phyloP scores from a whole-genome alignment of 2,113 vertebrate species.

The Puma concolor region DNA sequence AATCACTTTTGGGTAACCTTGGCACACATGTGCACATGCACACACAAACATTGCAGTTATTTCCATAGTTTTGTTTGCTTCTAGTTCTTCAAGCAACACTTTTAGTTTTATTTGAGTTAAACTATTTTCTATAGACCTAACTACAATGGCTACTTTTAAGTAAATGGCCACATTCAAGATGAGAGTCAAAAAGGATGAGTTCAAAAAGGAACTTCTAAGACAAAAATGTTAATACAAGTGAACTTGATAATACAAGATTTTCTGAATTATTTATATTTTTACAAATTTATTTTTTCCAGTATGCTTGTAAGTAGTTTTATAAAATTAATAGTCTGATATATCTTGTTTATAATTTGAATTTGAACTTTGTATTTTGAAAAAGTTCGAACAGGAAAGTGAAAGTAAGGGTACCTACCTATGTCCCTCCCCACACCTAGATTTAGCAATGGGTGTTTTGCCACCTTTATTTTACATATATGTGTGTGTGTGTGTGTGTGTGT shows the following conservation, averaged over 20 bases:
- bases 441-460: not conserved
- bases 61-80: not conserved
- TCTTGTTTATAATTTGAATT: conserved; percentile 1
- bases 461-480: not conserved
- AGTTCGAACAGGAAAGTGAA: not conserved
- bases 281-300: not conserved
- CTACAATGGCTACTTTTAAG: not conserved
- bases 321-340: not conserved
- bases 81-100: not conserved
- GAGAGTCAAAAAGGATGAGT: not conserved
- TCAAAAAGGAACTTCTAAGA: not conserved
- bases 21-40: not conserved
- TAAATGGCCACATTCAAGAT: not conserved
- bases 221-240: not conserved
- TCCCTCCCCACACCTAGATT: not conserved
- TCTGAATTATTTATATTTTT: not conserved
- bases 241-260: not conserved
- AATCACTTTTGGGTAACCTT: not conserved
- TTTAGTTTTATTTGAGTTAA: conserved; percentile 26
- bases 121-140: not conserved
- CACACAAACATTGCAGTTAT: not conserved
- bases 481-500: too few relatives aligned
- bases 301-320: not conserved
- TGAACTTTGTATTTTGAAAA: conserved; percentile 43
- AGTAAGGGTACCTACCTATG: not conserved